These are phyloP conservation scores for Neodiprion pinetum DNA, from an alignment of 1,140 invertebrate genomes.

Conservation along the genomic window DNA sequence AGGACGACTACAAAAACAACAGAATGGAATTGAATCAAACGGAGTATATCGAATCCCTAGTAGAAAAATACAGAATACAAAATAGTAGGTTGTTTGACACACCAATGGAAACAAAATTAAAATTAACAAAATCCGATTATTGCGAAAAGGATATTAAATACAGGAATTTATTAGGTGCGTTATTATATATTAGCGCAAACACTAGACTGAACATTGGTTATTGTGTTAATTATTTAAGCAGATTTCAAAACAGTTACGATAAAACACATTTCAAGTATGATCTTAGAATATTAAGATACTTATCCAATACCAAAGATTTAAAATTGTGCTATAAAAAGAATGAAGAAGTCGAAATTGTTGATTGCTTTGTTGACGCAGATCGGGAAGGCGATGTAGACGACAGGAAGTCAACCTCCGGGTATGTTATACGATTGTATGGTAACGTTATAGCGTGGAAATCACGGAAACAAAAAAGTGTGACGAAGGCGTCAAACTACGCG, in stretches of 20 bases:
- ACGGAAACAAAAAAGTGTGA: conserved; percentile 30
- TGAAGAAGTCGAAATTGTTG: background rate
- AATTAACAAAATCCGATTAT: background rate
- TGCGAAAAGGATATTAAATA: background rate
- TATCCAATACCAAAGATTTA: no score
- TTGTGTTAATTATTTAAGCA: background rate
- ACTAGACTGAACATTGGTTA: no score
- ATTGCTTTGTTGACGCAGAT: conserved; percentile 17
- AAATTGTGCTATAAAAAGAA: no score
- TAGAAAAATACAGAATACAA: background rate
- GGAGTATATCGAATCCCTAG: no score
- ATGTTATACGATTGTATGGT: conserved; percentile 38
- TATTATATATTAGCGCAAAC: no score
- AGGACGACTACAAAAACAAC: no score
- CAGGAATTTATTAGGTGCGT: no score
- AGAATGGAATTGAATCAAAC: no score
- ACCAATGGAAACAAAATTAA: conserved; percentile 12
- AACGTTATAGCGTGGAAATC: conserved; percentile 35
- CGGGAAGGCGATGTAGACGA: conserved; percentile 13
- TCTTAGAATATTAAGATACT: background rate
- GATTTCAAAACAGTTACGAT: conserved; percentile 9
- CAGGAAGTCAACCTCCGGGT: conserved; percentile 45
- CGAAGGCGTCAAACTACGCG: conserved; percentile 30
- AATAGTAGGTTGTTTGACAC: background rate
- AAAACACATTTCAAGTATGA: background rate